These are phyloP conservation scores for Lucilia cuprina DNA, from an alignment of 1,140 invertebrate genomes.

Conservation along the genomic window DNA sequence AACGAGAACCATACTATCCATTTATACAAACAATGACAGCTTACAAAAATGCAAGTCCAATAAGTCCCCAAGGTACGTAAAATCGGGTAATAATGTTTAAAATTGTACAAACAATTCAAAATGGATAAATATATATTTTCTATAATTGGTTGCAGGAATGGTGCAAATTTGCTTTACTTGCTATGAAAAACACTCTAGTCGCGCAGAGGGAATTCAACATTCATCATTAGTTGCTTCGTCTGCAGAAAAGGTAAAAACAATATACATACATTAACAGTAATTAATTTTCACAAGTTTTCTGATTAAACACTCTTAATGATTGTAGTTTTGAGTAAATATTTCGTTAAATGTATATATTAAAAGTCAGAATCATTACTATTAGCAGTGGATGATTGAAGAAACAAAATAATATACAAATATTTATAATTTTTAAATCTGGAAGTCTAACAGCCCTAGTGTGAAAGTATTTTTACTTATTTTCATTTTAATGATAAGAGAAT, in stretches of 20 bases:
- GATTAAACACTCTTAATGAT: no score
- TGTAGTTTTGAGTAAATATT: no score
- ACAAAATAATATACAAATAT: not conserved
- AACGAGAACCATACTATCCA: constrained; percentile 86
- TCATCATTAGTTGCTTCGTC: constrained; percentile 8
- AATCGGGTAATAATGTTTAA: not conserved
- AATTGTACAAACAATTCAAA: not conserved
- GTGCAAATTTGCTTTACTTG: constrained; percentile 86
- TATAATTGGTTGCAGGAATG: constrained; percentile 66
- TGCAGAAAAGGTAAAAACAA: constrained; percentile 23
- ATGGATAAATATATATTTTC: not conserved
- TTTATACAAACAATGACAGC: constrained; percentile 81
- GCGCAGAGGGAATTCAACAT: constrained; percentile 52
- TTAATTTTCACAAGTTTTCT: not conserved
- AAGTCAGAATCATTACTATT: no score
- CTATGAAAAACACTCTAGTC: constrained; percentile 58
- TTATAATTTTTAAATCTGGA: not conserved
- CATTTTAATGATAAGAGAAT: not conserved
- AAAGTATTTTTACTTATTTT: not conserved
- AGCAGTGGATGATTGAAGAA: no score
- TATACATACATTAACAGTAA: not conserved
- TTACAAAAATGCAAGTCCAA: constrained; percentile 82
- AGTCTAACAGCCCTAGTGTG: not conserved
- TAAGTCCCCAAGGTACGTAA: constrained; percentile 74
- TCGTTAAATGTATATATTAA: no score